Evolutionary conservation across 2,797 vertebrate species (phyloP).

Genomic region (Syngnathus acus): DNA sequence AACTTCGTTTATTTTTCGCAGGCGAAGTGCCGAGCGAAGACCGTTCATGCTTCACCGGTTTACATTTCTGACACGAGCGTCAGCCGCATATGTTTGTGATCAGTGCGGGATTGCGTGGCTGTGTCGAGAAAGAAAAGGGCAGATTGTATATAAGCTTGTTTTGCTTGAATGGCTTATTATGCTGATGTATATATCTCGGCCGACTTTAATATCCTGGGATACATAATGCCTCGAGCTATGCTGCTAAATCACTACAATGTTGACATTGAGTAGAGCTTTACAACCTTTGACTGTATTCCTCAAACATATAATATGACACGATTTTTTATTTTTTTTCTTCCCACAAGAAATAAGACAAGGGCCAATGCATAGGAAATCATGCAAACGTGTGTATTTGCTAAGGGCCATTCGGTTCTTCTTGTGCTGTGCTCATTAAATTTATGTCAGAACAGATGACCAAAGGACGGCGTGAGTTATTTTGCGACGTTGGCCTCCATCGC

Average conservation of each 20-base stretch:
- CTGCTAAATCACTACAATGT: slow-evolving; percentile 58
- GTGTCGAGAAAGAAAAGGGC: slow-evolving; percentile 10
- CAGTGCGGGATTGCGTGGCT: background rate
- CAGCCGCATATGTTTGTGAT: slow-evolving; percentile 12
- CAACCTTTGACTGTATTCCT: slow-evolving; percentile 20
- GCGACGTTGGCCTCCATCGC: slow-evolving; percentile 11
- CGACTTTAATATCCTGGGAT: slow-evolving; percentile 55
- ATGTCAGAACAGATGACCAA: slow-evolving; percentile 41
- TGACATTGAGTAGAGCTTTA: slow-evolving; percentile 35
- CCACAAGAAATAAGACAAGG: background rate
- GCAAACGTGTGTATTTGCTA: slow-evolving; percentile 13
- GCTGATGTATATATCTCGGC: slow-evolving; percentile 64
- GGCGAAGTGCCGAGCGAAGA: too few species aligned
- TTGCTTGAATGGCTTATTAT: slow-evolving; percentile 58
- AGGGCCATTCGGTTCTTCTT: slow-evolving; percentile 3
- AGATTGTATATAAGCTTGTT: slow-evolving; percentile 40
- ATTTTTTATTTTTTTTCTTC: background rate
- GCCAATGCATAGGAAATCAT: background rate
- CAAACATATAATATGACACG: background rate
- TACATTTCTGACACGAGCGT: slow-evolving; percentile 25
- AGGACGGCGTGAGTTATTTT: slow-evolving; percentile 17
- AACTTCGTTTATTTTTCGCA: too few species aligned
- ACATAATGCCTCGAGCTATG: slow-evolving; percentile 42
- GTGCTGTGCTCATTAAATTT: slow-evolving; percentile 38
- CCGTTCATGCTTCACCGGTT: slow-evolving; percentile 16